Evolutionary conservation across 2,797 vertebrate genomes (phyloP).

Genomic region (Pangasius larnaudii): DNA sequence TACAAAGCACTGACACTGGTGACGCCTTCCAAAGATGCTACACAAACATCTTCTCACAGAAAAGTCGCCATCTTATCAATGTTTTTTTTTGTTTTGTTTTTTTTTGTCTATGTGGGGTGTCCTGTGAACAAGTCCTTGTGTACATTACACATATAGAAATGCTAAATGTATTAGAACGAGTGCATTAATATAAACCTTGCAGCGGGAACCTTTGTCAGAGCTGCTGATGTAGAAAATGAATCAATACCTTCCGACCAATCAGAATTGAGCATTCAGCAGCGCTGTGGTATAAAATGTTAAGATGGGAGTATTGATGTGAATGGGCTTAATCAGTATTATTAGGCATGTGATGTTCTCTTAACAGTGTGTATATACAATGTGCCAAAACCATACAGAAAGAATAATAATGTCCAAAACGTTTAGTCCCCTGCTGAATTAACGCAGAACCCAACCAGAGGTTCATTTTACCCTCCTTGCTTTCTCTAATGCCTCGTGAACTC

Average conservation of each 20-base stretch:
- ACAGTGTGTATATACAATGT: neutral
- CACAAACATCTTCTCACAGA: neutral
- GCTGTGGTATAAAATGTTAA: neutral
- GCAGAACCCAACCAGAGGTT: neutral
- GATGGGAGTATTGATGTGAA: neutral
- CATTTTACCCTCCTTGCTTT: neutral
- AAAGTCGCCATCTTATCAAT: neutral
- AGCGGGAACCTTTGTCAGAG: neutral
- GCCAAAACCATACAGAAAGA: neutral
- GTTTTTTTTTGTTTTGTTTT: neutral
- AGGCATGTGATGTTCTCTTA: neutral
- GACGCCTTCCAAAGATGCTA: neutral
- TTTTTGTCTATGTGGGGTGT: neutral
- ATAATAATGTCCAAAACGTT: neutral
- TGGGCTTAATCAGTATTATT: neutral
- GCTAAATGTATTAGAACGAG: neutral
- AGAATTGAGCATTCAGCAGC: neutral
- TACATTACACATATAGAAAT: neutral
- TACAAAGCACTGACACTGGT: neutral
- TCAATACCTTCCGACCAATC: conserved; percentile 3
- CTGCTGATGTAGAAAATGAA: neutral
- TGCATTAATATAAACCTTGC: neutral
- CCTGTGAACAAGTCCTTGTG: neutral
- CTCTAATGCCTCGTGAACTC: neutral
- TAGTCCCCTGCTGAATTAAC: neutral